A percentile compares a stretch with the other conserved stretches of the same genome.
phyloP scores from a whole-genome alignment of 2,113 vertebrate species.

The Catagonus wagneri region DNA sequence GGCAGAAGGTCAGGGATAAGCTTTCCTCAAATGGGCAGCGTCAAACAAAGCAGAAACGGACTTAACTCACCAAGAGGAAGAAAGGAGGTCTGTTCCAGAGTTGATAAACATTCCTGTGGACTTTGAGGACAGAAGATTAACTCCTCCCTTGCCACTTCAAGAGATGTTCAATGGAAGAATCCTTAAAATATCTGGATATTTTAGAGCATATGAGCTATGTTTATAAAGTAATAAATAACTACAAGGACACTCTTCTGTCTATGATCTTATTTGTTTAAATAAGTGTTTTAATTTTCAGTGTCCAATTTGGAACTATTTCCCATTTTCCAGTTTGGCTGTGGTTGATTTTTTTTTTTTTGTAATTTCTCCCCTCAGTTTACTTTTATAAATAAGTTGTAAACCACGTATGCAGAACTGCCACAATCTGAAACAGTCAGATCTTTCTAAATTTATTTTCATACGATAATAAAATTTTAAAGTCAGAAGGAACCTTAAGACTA shows the following conservation, averaged over 20 bases:
- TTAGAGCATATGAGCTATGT: not conserved
- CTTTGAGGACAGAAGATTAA: constrained; percentile 86
- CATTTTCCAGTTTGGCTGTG: not conserved
- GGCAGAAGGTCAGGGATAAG: constrained; percentile 96
- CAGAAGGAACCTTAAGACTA: not conserved
- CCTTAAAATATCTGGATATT: not conserved
- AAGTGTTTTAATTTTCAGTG: not conserved
- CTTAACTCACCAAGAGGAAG: constrained; percentile 91
- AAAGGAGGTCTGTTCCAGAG: constrained; percentile 87
- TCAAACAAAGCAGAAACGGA: constrained; percentile 91
- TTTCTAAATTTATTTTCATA: constrained; percentile 27
- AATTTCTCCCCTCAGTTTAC: not conserved
- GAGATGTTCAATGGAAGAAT: not conserved
- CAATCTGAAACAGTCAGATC: not conserved
- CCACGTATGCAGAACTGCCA: not conserved
- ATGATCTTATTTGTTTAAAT: constrained; percentile 20
- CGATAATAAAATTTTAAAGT: not conserved
- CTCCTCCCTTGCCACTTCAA: constrained; percentile 76
- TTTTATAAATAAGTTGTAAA: not conserved
- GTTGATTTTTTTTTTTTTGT: not conserved
- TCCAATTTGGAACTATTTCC: not conserved
- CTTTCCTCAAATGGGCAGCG: constrained; percentile 93
- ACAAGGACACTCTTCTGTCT: not conserved
- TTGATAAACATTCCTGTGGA: constrained; percentile 89
- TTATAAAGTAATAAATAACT: not conserved